A percentile compares a stretch with the other conserved stretches of the same genome.
These are phyloP conservation scores for Emydura subglobosa DNA, from an alignment of 2,113 vertebrate genomes.

Conservation along the genomic window DNA sequence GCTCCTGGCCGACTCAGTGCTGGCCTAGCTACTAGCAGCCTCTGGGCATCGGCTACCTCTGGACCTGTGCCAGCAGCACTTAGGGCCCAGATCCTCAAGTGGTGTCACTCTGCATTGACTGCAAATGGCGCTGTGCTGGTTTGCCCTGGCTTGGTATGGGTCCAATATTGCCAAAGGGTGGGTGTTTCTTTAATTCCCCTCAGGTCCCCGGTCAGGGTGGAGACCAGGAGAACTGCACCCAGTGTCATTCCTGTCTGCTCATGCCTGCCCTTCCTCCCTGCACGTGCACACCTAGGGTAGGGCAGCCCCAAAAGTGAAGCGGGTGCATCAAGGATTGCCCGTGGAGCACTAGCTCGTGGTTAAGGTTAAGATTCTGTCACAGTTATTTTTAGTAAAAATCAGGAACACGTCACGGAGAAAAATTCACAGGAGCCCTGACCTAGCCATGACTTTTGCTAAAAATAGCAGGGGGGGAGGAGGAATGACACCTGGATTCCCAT, in stretches of 20 bases:
- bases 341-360: background rate
- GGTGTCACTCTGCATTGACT: background rate
- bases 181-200: background rate
- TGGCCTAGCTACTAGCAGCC: background rate
- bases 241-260: background rate
- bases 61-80: background rate
- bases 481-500: background rate
- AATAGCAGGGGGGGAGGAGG: no score
- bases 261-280: background rate
- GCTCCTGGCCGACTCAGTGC: background rate
- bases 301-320: background rate
- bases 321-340: background rate
- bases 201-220: background rate
- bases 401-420: no score
- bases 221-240: background rate
- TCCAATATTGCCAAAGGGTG: background rate
- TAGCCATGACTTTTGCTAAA: no score
- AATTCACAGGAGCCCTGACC: no score
- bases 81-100: fast-evolving
- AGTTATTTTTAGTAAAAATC: no score
- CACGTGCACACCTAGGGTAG: background rate
- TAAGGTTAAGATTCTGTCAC: background rate
- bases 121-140: background rate
- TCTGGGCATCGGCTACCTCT: background rate
- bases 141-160: background rate